Evolutionary conservation across 2,888 invertebrate genomes (phyloP).

Genomic region (Papilio protenor): DNA sequence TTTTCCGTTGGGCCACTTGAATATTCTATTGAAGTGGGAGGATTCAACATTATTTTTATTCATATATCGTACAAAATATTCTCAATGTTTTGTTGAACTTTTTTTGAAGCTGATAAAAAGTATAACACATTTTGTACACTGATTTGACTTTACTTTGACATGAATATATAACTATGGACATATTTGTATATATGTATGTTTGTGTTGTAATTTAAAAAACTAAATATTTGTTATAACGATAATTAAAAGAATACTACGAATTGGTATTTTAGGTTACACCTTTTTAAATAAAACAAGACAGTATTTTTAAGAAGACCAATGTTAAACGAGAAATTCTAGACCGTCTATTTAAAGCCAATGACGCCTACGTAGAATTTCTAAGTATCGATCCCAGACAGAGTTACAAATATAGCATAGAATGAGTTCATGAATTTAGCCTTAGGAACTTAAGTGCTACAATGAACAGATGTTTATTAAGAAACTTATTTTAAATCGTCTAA

Average conservation of each 20-base stretch:
- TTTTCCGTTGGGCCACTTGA: slow-evolving; percentile 32
- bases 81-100: not conserved
- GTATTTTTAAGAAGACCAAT: not conserved
- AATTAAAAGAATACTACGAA: not conserved
- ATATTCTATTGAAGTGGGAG: slow-evolving; percentile 26
- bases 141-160: not conserved
- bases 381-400: not conserved
- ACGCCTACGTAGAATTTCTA: not conserved
- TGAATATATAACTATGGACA: not conserved
- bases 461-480: not conserved
- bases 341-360: not conserved
- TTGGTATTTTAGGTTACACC: not conserved
- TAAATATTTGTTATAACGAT: no score
- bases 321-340: not conserved
- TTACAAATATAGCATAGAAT: slow-evolving; percentile 4
- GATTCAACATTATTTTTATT: slow-evolving; percentile 9
- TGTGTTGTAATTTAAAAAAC: no score
- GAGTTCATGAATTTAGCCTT: not conserved
- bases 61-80: not conserved
- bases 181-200: no score
- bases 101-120: not conserved
- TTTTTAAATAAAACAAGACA: not conserved
- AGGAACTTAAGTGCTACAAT: not conserved
- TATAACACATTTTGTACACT: not conserved
- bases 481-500: not conserved